Percentiles rank a stretch among this genome's conserved stretches.
These are phyloP conservation scores for Baronia brevicornis DNA, from an alignment of 2,888 invertebrate genomes.

Conservation along the genomic window DNA sequence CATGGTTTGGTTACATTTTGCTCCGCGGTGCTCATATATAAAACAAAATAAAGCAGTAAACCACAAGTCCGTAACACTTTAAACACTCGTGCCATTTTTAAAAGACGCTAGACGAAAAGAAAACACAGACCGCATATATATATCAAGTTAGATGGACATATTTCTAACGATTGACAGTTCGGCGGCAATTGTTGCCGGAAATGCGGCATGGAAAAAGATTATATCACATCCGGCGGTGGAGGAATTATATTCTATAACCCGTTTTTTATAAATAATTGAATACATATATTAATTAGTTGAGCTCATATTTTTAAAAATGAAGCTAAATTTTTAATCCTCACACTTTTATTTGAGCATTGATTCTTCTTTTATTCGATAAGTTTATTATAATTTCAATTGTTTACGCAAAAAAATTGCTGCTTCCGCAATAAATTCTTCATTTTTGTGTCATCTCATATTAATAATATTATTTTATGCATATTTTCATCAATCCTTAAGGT, in stretches of 20 bases:
- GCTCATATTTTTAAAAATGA: not conserved
- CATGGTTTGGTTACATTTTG: constrained; percentile 22
- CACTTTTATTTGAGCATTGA: no score
- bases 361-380: no score
- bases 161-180: constrained; percentile 54
- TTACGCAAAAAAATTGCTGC: no score
- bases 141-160: constrained; percentile 50
- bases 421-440: no score
- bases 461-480: no score
- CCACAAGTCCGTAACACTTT: constrained; percentile 69
- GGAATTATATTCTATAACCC: not conserved
- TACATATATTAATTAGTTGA: not conserved
- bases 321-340: no score
- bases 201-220: constrained; percentile 38
- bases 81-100: constrained; percentile 51
- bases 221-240: constrained; percentile 44
- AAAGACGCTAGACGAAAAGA: constrained; percentile 33
- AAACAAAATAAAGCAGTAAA: constrained; percentile 47
- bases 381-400: no score
- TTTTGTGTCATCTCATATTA: no score
- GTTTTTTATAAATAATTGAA: not conserved
- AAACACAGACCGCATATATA: constrained; percentile 34
- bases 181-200: constrained; percentile 65
- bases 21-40: constrained; percentile 36
- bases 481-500: no score